phyloP scores from a whole-genome alignment of 2,888 invertebrate genomes.

The Cosmia pyralina region DNA sequence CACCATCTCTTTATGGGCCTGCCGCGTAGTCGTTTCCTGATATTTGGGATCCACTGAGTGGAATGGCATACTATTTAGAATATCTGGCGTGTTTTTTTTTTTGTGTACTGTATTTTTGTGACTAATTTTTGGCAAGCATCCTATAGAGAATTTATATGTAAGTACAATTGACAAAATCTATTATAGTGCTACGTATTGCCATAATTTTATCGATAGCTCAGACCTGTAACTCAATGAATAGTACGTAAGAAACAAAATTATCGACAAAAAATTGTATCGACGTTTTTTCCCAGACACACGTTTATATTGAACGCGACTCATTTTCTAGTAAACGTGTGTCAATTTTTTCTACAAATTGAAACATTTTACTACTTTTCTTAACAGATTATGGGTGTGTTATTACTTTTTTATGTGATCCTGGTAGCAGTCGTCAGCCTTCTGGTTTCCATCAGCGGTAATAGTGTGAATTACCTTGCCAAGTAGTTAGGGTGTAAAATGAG shows the following conservation, averaged over 20 bases:
- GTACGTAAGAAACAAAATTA: background rate
- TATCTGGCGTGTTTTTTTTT: background rate
- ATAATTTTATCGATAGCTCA: background rate
- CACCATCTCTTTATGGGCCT: too few relatives aligned
- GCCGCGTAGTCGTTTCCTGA: too few relatives aligned
- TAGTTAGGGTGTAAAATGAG: conserved; percentile 19
- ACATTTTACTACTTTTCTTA: conserved; percentile 30
- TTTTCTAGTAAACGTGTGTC: conserved; percentile 37
- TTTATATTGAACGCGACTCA: conserved; percentile 7
- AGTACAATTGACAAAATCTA: background rate
- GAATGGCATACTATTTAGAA: background rate
- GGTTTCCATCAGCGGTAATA: conserved; percentile 17
- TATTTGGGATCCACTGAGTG: too few relatives aligned
- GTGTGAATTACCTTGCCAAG: conserved; percentile 14
- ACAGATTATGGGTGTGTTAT: background rate
- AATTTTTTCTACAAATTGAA: conserved; percentile 51
- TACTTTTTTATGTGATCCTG: conserved; percentile 5
- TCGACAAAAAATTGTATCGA: background rate
- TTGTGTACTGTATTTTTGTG: background rate
- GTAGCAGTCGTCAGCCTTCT: conserved; percentile 25
- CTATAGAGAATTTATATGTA: background rate
- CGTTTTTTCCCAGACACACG: conserved; percentile 35
- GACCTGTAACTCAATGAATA: background rate
- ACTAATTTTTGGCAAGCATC: background rate
- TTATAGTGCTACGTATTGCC: background rate